Evolutionary conservation across 2,113 vertebrate genomes (phyloP), one percentile per base, ranked within the genome.

Genomic region (Prionailurus bengalensis): DNA sequence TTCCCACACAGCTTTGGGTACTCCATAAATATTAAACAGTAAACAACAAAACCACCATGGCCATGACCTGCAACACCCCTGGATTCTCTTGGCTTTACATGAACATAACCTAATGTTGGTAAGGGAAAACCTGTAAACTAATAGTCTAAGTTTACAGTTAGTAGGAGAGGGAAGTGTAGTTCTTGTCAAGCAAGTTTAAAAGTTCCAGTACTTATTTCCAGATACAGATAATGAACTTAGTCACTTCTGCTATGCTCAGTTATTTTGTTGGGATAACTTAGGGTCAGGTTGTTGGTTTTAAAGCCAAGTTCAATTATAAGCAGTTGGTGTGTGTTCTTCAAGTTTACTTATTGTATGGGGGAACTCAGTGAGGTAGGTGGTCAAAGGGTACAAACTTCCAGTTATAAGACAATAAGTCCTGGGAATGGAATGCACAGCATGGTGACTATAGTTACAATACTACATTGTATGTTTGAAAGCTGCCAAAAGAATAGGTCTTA

Each of bases 1-100:
- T 94, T 98, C 96, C 96, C 89, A 97, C 92, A 53, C 88, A 97
- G 79, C 93, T 98, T 86, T 96, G 78, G 91, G 17, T 19, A 85
- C 4, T 61, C 71, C 76, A 66, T 91, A 95, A 95, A 95, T 87
- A 96, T 93, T 96, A 89, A 95, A 96, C 61, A 66, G 33, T 71
- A 91, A 93, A 55, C 68, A 90, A 12, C 83, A 73, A 92, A 97
- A 81, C 80, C 80, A 81, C 90, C n/a, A 48, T 12, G 63, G 84
- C 83, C 97, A 53, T 31, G 92, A 98, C 96, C 98, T 98, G 97
- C 93, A 97, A 48, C 61, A 94, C 86, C 65, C 88, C 66, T 93
- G 12, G 36, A 85, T 83, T 92, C 97, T 92, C 94, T 80, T 25
- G 39, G n/a, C 21, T 78, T 95, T 92, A 94, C 45, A 16, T 53